Evolutionary conservation across 2,113 vertebrate species (phyloP).

Genomic region (Misgurnus anguillicaudatus): DNA sequence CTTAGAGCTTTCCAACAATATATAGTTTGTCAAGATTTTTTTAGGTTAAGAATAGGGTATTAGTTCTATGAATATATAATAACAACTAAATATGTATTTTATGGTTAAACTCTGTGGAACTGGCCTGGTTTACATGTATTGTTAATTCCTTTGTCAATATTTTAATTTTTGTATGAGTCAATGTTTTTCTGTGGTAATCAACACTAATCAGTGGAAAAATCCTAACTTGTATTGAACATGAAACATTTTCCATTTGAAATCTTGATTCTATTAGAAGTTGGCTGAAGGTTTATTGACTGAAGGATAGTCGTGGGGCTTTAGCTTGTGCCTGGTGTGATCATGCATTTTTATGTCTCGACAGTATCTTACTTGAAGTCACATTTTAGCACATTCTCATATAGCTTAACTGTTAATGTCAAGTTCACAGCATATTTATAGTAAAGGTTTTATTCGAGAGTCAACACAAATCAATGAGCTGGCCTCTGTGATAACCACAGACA

Average conservation of each 20-base stretch:
- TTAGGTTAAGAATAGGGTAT: too few relatives aligned
- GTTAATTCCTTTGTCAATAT: too few relatives aligned
- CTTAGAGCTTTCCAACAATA: too few relatives aligned
- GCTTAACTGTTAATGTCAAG: neutral
- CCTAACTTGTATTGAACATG: neutral
- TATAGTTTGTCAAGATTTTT: too few relatives aligned
- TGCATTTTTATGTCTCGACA: neutral
- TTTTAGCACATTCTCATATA: neutral
- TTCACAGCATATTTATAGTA: conserved; percentile 4
- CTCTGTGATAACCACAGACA: conserved; percentile 29
- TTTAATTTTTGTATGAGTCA: too few relatives aligned
- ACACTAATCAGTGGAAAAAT: neutral
- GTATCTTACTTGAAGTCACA: neutral
- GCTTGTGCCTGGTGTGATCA: neutral
- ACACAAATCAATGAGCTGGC: conserved; percentile 24
- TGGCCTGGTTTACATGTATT: too few relatives aligned
- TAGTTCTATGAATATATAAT: too few relatives aligned
- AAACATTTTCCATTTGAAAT: neutral
- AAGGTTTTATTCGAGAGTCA: conserved; percentile 22
- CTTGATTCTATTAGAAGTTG: neutral
- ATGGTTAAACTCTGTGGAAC: too few relatives aligned
- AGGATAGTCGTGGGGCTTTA: conserved; percentile 3
- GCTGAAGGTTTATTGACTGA: conserved; percentile 10
- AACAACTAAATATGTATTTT: too few relatives aligned
- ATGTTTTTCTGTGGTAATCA: neutral